These are phyloP conservation scores for Cremastobaeus sp. DNA, from an alignment of 2,888 invertebrate genomes.

Conservation along the genomic window DNA sequence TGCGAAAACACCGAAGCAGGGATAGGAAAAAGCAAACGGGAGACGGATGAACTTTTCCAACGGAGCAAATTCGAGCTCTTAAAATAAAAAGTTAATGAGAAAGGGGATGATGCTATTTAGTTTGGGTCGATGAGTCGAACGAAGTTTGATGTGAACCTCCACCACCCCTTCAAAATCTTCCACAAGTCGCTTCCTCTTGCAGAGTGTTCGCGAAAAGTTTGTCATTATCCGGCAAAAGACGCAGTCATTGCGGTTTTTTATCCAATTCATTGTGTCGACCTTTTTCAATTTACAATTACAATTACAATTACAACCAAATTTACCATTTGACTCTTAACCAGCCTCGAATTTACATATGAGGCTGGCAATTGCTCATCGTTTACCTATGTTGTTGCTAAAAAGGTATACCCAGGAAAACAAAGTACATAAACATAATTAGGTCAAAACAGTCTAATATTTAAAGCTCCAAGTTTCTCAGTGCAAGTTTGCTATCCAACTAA, in stretches of 20 bases:
- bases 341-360: too few species aligned
- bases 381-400: too few species aligned
- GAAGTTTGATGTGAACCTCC: slow-evolving; percentile 65
- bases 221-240: slow-evolving; percentile 29
- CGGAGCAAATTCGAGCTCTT: slow-evolving; percentile 71
- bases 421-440: too few species aligned
- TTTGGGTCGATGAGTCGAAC: slow-evolving; percentile 65
- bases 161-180: too few species aligned
- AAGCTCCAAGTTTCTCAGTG: too few species aligned
- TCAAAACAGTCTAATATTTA: too few species aligned
- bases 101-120: slow-evolving; percentile 73
- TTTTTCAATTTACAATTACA: slow-evolving; percentile 4
- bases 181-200: slow-evolving; percentile 27
- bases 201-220: slow-evolving; percentile 44
- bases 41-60: slow-evolving; percentile 69
- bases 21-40: slow-evolving; percentile 44
- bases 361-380: too few species aligned
- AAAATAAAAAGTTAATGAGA: slow-evolving; percentile 78
- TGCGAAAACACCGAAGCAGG: slow-evolving; percentile 50
- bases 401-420: too few species aligned
- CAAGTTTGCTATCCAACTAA: too few species aligned
- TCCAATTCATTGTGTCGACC: slow-evolving; percentile 16
- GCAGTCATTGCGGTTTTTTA: slow-evolving; percentile 24
- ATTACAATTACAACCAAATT: too few species aligned
- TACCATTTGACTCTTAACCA: too few species aligned